Evolutionary conservation across 2,113 vertebrate genomes (phyloP), one percentile per base, ranked within the genome.

Genomic region (Acrocephalus kingi): DNA sequence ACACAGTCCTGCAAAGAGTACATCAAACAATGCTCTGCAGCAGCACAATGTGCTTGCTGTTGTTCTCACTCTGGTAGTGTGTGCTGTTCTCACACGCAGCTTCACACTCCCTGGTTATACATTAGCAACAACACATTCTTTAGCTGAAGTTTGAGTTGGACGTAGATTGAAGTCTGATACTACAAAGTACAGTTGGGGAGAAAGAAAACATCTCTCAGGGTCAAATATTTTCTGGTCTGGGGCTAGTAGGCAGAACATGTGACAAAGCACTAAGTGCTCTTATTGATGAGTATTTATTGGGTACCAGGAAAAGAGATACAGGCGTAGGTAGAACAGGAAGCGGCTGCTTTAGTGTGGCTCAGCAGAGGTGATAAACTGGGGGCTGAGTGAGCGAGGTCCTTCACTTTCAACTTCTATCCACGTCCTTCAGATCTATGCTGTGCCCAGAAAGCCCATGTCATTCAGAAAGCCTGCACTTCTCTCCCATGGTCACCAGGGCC

Each of bases 41-140:
- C 67, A 80, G 77, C 37, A 83, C 79, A 90, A 55, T 61, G 79
- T 85, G 48, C 63, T 76, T 41, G 66, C 58, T 61, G 30, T 86
- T 94, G 83, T 94, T 97, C 87, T 96, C 59, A 94, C 78, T 43
- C 73, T 51, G 94, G 82, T 83, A 23, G 73, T 55, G 91, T 91
- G 85, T 94, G 83, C 91, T 85, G 87, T 96, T 97, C 95, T 97
- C 96, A 95, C 89, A 95, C 55, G 5, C 91, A 82, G 48, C 87
- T 80, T 95, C 94, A 94, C 85, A 79, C 87, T 91, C 91, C 76
- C 86, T 94, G 84, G 96, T 96, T 97, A 96, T 94, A 95, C 51
- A 96, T 97, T 94, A 97, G 91, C 89, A 63, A n/a, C 2, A 5
- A 84, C 82, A 78, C 94, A 97, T 97, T 96, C 96, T 95, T 97